Conservation (phyloP, 2,113 vertebrate species). For the Noturus placidus region DNA sequence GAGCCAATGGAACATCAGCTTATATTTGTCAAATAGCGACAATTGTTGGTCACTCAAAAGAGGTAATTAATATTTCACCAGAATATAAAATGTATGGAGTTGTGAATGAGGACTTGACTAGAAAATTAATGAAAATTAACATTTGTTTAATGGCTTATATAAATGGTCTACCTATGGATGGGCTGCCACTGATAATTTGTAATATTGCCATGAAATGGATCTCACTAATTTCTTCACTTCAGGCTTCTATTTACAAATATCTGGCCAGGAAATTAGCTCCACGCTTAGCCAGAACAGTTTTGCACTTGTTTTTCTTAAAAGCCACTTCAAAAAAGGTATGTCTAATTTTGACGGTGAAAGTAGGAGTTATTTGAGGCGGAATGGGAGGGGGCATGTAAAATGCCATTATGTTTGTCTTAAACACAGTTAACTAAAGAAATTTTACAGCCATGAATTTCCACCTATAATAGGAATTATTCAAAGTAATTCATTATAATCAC, state of each 20-base stretch:
- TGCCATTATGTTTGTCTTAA: not conserved
- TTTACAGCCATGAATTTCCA: not conserved
- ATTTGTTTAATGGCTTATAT: no score
- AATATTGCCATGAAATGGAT: not conserved
- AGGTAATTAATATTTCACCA: no score
- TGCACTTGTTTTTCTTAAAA: not conserved
- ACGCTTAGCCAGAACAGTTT: not conserved
- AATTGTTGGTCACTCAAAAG: no score
- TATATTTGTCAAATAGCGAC: no score
- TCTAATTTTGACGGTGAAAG: not conserved
- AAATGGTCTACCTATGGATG: not conserved
- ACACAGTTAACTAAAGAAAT: not conserved
- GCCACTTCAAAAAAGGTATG: not conserved
- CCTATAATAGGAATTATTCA: no score
- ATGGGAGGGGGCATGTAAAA: not conserved
- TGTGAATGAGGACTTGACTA: no score
- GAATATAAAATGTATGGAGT: no score
- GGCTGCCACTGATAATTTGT: not conserved
- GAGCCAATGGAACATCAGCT: no score
- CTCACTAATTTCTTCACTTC: not conserved
- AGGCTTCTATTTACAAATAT: not conserved
- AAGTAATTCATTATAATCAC: slow-evolving; percentile 61
- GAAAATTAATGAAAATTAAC: no score
- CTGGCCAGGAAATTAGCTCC: not conserved
- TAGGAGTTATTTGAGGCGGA: not conserved